phyloP scores from a whole-genome alignment of 2,888 invertebrate genomes.

The Ophion ellenae region DNA sequence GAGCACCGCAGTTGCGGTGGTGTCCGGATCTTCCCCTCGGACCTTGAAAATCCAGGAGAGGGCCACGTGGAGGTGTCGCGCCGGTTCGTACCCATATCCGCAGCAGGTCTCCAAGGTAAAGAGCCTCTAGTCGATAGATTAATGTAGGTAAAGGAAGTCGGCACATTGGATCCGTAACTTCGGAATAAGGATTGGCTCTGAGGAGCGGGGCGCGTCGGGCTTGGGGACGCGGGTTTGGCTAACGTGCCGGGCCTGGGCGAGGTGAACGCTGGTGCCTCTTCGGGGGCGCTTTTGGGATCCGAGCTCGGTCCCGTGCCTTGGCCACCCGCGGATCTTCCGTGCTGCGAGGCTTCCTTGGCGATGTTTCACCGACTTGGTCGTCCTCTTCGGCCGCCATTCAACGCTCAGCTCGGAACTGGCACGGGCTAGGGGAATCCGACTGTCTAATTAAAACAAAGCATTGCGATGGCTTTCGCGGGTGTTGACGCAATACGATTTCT shows the following conservation, averaged over 20 bases:
- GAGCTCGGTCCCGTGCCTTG: slow-evolving; percentile 84
- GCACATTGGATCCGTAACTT: slow-evolving; percentile 88
- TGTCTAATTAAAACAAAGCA: slow-evolving; percentile 79
- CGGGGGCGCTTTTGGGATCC: slow-evolving; percentile 68
- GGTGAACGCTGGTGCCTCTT: slow-evolving; percentile 66
- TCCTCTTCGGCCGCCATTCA: no score
- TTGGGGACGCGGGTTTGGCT: slow-evolving; percentile 81
- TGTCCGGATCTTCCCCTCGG: no score
- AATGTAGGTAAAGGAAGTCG: slow-evolving; percentile 89
- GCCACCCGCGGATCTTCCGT: slow-evolving; percentile 83
- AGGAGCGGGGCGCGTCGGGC: slow-evolving; percentile 87
- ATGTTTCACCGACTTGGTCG: no score
- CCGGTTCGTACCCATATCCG: slow-evolving; percentile 89
- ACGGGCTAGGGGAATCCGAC: no score
- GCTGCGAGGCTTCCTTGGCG: slow-evolving; percentile 52
- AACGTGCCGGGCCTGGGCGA: slow-evolving; percentile 72
- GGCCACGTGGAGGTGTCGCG: no score
- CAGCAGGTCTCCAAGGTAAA: slow-evolving; percentile 91
- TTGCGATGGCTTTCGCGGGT: slow-evolving; percentile 87
- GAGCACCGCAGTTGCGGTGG: no score
- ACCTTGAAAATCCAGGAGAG: no score
- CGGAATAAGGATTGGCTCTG: slow-evolving; percentile 91
- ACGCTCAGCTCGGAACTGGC: no score
- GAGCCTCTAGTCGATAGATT: slow-evolving; percentile 88
- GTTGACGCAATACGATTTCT: slow-evolving; percentile 89